Conservation (phyloP, 2,113 vertebrate genomes). For the Mus musculus region DNA sequence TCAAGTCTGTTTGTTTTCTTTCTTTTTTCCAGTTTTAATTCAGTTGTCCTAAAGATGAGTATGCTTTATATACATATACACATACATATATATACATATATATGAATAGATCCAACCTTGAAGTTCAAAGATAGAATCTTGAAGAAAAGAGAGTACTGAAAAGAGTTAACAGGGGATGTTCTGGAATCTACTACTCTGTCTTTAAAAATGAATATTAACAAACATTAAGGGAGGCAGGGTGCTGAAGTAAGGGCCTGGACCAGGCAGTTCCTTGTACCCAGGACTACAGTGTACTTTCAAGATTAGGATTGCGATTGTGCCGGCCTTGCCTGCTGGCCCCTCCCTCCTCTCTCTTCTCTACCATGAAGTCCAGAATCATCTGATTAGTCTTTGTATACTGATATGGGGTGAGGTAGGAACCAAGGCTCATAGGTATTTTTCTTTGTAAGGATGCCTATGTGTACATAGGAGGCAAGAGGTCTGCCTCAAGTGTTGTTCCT, state of each 20-base stretch:
- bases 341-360: not conserved
- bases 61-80: no score
- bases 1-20: no score
- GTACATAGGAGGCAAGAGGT: not conserved
- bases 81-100: no score
- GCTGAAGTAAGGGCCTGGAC: not conserved
- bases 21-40: no score
- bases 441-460: not conserved
- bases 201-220: constrained; percentile 41
- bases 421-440: not conserved
- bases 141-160: no score
- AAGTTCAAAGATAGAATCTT: no score
- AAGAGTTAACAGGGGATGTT: not conserved
- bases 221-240: no score
- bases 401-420: not conserved
- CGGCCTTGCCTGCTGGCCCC: not conserved
- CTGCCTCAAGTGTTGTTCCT: not conserved
- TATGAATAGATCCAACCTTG: no score
- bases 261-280: not conserved
- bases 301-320: not conserved
- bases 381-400: not conserved
- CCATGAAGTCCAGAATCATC: not conserved
- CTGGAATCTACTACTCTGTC: not conserved
- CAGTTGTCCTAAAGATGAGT: no score
- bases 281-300: not conserved